Base-by-base conservation (phyloP, 2,797 vertebrate genomes). In the Fringilla coelebs region DNA sequence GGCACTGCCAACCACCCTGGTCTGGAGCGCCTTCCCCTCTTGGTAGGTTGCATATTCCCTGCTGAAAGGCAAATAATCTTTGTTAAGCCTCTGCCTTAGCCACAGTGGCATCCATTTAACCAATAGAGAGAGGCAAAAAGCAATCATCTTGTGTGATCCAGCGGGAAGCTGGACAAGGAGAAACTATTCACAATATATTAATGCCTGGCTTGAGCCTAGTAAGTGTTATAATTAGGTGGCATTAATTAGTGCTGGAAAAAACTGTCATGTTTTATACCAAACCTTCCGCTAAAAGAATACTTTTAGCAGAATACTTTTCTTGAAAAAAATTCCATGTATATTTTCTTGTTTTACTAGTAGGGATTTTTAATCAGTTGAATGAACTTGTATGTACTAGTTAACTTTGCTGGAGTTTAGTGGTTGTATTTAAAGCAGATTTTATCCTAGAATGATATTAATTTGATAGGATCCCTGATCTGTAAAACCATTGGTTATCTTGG, bases 381-480 rank as follows among this genome's bases (percentile, higher is more conserved):
- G 98, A 98, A 98, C 97, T 97, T 97, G 97, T 97, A 98, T 98
- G 97, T 98, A 98, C 97, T 98, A 98, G 98, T 98, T 98, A 98
- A 98, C 98, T 98, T 98, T 97, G 97, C 98, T 96, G 97, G 98
- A 98, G 98, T 98, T 98, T 97, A 97, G 97, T 97, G 97, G 97
- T 97, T 98, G 97, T 98, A 98, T 98, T 98, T 98, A 98, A 98
- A 98, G 97, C 98, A 98, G 98, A 98, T 98, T 98, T 98, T 98
- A 98, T 98, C 98, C 98, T 98, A 98, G 98, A 99, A 99, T 99
- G 99, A 99, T 99, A 99, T 99, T 99, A 99, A 99, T 99, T 99
- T 99, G 99, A 99, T 99, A 99, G 99, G 99, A 99, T 99, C 99
- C 98, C 98, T 99, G 99, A 99, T 99, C 99, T 99, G 99, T 99